Evolutionary conservation across 2,797 vertebrate genomes (phyloP), one percentile per base, ranked within the genome.

Genomic region (Glyptemys insculpta): DNA sequence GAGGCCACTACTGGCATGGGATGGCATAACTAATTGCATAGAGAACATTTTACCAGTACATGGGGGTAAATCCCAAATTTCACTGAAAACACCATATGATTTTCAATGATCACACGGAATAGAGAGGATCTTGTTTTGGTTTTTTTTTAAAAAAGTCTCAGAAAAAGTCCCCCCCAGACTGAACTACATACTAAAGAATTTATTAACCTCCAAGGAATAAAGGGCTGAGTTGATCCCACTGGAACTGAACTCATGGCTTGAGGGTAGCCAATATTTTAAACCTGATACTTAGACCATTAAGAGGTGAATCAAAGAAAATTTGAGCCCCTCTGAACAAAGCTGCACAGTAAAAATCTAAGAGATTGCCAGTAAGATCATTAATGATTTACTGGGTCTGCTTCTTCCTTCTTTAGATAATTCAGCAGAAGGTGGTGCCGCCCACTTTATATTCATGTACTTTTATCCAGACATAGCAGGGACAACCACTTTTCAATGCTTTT

Each of bases 231-330:
- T 16, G 49, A 84, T 74, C 54, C 16, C 83, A 56, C 52, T 44
- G 91, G 81, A 49, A 92, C 31, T 81, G 85, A 93, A 53, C 37
- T 53, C 14, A 52, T 18, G 37, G 81, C 79, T 93, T 93, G 49
- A 89, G 88, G 84, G 53, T 91, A 37, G 8, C 72, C 53, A 83
- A 59, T 83, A 89, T 76, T 95, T 87, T 52, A 83, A 91, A 83
- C 2, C 0, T 0, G 18, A 0, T 88, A 68, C 86, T 85, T 88
- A 53, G 74, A 34, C 80, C 72, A 80, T 53, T 47, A 81, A 94
- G 65, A 93, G 83, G 19, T 57, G 37, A 94, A 91, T 88, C 57
- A 92, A 86, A 95, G 50, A 49, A 93, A 90, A 85, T 90, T 93
- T 92, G 52, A 87, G 12, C 21, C 47, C 21, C n/a, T 91, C 31